phyloP scores from a whole-genome alignment of 2,888 invertebrate species.

The Amiota communis region DNA sequence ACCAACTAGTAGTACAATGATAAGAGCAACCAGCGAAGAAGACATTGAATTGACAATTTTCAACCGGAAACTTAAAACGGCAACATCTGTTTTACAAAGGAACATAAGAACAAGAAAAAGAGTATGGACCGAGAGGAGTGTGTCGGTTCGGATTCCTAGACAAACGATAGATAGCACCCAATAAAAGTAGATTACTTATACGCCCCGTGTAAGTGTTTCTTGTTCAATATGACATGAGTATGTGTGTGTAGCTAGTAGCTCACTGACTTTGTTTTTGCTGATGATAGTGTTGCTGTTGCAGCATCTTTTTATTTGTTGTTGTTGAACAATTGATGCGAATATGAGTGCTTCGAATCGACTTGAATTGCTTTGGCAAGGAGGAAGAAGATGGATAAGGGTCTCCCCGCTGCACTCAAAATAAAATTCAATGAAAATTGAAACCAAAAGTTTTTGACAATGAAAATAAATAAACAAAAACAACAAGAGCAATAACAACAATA shows the following conservation, averaged over 20 bases:
- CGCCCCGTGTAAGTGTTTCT: not conserved
- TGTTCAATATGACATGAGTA: not conserved
- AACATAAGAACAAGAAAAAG: not conserved
- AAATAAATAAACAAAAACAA: constrained; percentile 27
- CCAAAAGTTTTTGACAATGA: constrained; percentile 30
- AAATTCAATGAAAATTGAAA: constrained; percentile 31
- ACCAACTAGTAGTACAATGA: not conserved
- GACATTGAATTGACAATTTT: constrained; percentile 24
- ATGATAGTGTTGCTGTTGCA: not conserved
- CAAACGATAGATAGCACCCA: constrained; percentile 20
- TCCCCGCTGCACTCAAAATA: not conserved
- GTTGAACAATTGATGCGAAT: constrained; percentile 28
- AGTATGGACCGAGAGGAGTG: not conserved
- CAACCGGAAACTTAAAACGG: constrained; percentile 29
- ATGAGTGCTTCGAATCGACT: constrained; percentile 21
- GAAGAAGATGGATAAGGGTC: not conserved
- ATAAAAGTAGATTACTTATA: constrained; percentile 27
- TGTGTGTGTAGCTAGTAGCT: constrained; percentile 2
- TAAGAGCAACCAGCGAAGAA: not conserved
- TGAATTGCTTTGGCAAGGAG: not conserved
- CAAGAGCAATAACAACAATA: not conserved
- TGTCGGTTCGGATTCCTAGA: not conserved
- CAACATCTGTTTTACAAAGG: constrained; percentile 28
- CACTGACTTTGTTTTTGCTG: not conserved
- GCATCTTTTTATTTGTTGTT: constrained; percentile 13